Conservation (phyloP, 1,140 invertebrate genomes). For the Agrypnia vestita region DNA sequence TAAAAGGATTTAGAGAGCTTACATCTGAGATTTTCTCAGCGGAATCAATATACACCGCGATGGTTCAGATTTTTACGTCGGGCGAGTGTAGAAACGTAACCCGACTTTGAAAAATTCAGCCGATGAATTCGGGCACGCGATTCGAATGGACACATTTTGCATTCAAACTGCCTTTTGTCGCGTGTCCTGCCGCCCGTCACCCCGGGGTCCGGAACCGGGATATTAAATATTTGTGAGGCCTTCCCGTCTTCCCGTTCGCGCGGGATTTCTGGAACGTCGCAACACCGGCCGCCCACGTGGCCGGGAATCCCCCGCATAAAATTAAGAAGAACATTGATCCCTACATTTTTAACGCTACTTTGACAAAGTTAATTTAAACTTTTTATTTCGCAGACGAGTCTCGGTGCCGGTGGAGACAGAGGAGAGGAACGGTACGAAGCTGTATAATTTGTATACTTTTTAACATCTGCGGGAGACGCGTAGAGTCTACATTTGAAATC, state of each 20-base stretch:
- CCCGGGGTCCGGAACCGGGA: background rate
- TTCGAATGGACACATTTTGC: constrained; percentile 31
- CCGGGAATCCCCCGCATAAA: constrained; percentile 25
- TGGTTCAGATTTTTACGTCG: too few species aligned
- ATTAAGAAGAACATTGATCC: constrained; percentile 39
- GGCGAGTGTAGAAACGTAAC: too few species aligned
- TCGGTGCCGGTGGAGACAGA: background rate
- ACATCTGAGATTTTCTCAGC: too few species aligned
- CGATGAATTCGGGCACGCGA: background rate
- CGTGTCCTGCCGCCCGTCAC: constrained; percentile 9
- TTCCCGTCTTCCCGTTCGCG: background rate
- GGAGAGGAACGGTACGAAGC: too few species aligned
- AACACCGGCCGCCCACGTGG: background rate
- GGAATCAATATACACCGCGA: too few species aligned
- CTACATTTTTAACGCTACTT: constrained; percentile 36
- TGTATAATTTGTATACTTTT: too few species aligned
- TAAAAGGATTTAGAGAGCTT: too few species aligned
- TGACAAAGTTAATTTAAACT: constrained; percentile 42
- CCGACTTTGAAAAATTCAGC: too few species aligned
- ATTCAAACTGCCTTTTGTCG: constrained; percentile 35
- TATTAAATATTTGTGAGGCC: constrained; percentile 57
- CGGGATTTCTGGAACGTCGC: background rate
- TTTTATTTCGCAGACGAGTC: constrained; percentile 29
- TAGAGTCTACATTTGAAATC: too few species aligned
- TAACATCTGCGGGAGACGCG: too few species aligned